These are phyloP conservation scores for Mechanitis messenoides DNA, from an alignment of 2,888 invertebrate genomes.

Conservation along the genomic window DNA sequence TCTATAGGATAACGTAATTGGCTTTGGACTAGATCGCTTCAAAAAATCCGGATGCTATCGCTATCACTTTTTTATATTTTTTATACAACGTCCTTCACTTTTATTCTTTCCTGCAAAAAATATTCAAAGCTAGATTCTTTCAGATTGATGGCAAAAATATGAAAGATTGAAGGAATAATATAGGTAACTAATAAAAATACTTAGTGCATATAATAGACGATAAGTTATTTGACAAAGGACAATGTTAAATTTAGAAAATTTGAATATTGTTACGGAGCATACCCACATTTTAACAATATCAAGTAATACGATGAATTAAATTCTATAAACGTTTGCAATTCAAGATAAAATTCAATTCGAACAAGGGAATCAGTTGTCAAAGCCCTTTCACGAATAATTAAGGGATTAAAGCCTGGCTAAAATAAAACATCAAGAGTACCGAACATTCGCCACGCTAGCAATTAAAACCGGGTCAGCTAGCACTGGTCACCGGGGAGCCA, in stretches of 20 bases:
- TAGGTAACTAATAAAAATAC: no score
- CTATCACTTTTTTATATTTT: constrained; percentile 3
- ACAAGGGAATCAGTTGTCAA: no score
- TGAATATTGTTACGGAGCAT: no score
- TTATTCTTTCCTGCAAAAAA: background rate
- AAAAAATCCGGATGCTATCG: constrained; percentile 4
- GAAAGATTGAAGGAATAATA: no score
- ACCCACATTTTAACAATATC: no score
- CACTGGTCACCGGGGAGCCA: constrained; percentile 39
- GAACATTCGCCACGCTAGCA: constrained; percentile 24
- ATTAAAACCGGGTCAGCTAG: constrained; percentile 41
- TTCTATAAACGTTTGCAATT: no score
- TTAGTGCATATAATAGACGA: no score
- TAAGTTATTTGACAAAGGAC: no score
- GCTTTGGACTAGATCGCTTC: background rate
- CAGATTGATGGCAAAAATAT: background rate
- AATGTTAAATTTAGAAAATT: no score
- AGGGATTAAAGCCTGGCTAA: background rate
- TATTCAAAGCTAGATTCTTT: background rate
- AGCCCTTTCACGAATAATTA: background rate
- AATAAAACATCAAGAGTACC: background rate
- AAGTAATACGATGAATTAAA: no score
- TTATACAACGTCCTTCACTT: constrained; percentile 1
- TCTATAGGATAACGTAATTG: background rate
- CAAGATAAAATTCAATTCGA: no score